phyloP scores from a whole-genome alignment of 2,113 vertebrate species.

The Ardeotis arabs region DNA sequence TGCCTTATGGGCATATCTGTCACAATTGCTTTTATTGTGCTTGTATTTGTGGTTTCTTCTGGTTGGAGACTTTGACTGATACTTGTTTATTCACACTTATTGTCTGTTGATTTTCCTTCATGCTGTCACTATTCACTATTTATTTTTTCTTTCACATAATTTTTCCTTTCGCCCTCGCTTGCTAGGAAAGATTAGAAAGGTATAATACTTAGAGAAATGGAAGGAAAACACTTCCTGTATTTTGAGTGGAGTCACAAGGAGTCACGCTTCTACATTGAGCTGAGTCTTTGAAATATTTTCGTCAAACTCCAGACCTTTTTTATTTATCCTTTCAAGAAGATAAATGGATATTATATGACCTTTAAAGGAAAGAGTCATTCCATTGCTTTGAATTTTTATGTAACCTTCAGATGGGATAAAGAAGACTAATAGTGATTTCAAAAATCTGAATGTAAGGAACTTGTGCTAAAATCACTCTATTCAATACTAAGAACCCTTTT shows the following conservation, averaged over 20 bases:
- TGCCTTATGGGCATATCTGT: slow-evolving; percentile 28
- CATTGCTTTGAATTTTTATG: not conserved
- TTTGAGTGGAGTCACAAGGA: not conserved
- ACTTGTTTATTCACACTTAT: slow-evolving; percentile 6
- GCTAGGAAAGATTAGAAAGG: not conserved
- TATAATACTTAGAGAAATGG: not conserved
- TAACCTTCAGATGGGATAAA: not conserved
- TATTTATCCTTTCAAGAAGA: not conserved
- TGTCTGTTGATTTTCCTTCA: slow-evolving; percentile 20
- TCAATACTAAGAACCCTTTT: not conserved
- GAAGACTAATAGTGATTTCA: not conserved
- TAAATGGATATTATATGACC: not conserved
- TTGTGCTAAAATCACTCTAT: not conserved
- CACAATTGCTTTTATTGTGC: slow-evolving; percentile 8
- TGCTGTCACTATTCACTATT: not conserved
- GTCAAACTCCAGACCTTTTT: not conserved
- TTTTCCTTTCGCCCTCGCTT: too few species aligned
- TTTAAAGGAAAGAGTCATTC: not conserved
- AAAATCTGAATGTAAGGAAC: not conserved
- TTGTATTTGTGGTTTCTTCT: slow-evolving; percentile 15
- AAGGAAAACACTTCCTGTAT: not conserved
- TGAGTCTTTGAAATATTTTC: not conserved
- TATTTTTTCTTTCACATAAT: too few species aligned
- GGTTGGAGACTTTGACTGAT: not conserved
- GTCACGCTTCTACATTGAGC: not conserved